Evolutionary conservation across 2,797 vertebrate species (phyloP).

Genomic region (Pseudopleuronectes americanus): DNA sequence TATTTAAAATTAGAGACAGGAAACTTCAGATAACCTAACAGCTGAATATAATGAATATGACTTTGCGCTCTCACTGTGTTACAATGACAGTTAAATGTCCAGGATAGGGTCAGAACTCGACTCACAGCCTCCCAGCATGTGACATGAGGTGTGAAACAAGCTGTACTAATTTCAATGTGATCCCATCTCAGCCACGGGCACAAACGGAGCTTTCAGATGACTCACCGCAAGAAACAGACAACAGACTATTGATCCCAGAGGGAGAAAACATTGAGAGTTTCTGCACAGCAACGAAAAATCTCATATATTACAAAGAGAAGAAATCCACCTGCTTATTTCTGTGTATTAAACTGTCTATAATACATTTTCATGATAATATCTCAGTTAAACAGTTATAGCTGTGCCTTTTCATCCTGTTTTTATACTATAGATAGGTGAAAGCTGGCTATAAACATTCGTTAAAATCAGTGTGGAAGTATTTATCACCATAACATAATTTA

Average conservation of each 20-base stretch:
- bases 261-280: slow-evolving; percentile 11
- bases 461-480: too few species aligned
- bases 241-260: slow-evolving; percentile 46
- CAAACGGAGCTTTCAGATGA: slow-evolving; percentile 61
- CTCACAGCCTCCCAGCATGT: slow-evolving; percentile 49
- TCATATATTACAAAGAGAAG: background rate
- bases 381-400: background rate
- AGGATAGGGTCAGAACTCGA: slow-evolving; percentile 17
- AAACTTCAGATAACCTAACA: background rate
- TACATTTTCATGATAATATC: background rate
- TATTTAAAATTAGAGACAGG: background rate
- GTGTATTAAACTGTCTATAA: background rate
- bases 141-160: slow-evolving; percentile 46
- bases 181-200: slow-evolving; percentile 57
- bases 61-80: background rate
- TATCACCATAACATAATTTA: background rate
- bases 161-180: slow-evolving; percentile 49
- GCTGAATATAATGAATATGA: background rate
- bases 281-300: background rate
- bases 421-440: too few species aligned
- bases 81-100: slow-evolving; percentile 6
- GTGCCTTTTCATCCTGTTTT: background rate
- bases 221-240: slow-evolving; percentile 51
- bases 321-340: background rate
- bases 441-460: too few species aligned